Base-by-base conservation (phyloP, 2,888 invertebrate genomes). In the Hyles lineata region DNA sequence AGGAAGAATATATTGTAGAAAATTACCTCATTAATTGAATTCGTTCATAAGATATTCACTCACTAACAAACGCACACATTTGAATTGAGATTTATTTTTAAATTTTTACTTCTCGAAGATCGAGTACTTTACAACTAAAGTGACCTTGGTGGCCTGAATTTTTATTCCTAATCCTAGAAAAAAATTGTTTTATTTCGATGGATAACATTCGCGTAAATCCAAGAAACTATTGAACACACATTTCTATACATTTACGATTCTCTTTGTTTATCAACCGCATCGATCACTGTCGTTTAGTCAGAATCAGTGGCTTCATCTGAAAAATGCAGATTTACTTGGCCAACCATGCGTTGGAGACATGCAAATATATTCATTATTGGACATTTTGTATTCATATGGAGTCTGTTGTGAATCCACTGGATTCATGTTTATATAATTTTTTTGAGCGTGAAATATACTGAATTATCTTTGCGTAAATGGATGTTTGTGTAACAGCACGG, bases 361-460 rank as follows among this genome's bases (percentile, higher is more conserved):
- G 63, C n/a, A 63, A 63, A 63, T 43, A 63, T 43, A 63, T 63
- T 63, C 63, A 21, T 35, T 63, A 62, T 63, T 63, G 21, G 3
- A 21, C 4, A 63, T 43, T 62, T 63, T 63, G 21, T 21, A 63
- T 43, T 43, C 61, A 62, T 62, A 62, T 62, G 43, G 1, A 11
- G 63, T 29, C 32, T 62, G 63, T 62, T 62, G 35, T 35, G 32
- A 62, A 62, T 29, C 29, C 62, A 21, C 63, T 19, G 32, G 19
- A 21, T 63, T 63, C 21, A 63, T 35, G 62, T 35, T 62, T 35
- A 2, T 35, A n/a, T 62, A n/a, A 21, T 63, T 63, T 63, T 63
- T 63, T 8, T 11, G 9, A n/a, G 43, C 43, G 6, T 43, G 35
- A 63, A 62, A 35, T 29, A 32, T 25, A 29, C 25, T 29, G 5